Percentiles rank a stretch among this genome's conserved stretches.
These are phyloP conservation scores for Lineus longissimus DNA, from an alignment of 1,140 invertebrate species.

Conservation along the genomic window DNA sequence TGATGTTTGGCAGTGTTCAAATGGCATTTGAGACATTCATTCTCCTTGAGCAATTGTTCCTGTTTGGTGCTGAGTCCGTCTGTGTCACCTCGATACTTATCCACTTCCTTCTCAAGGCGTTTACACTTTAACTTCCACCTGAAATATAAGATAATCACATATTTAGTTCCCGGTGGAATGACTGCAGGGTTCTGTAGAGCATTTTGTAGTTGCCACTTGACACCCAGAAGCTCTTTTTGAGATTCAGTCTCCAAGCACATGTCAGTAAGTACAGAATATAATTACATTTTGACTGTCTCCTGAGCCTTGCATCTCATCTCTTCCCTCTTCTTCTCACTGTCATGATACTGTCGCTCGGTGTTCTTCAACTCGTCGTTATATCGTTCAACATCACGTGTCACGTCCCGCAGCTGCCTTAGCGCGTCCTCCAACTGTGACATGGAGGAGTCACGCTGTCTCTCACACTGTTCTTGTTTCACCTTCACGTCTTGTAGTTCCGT, in stretches of 20 bases:
- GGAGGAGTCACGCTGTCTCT: constrained; percentile 33
- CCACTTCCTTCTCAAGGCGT: constrained; percentile 43
- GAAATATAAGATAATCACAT: not conserved
- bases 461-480: constrained; percentile 38
- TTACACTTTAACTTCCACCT: constrained; percentile 51
- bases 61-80: constrained; percentile 40
- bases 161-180: no score
- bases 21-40: constrained; percentile 34
- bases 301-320: constrained; percentile 47
- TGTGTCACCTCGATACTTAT: constrained; percentile 41
- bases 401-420: constrained; percentile 25
- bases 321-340: constrained; percentile 44
- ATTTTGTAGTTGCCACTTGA: no score
- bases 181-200: no score
- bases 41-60: constrained; percentile 45
- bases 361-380: constrained; percentile 32
- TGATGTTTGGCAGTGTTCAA: constrained; percentile 35
- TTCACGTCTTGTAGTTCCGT: constrained; percentile 41
- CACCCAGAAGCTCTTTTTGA: no score
- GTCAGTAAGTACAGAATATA: no score
- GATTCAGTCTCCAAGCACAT: no score
- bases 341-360: constrained; percentile 35
- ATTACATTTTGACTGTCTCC: constrained; percentile 50
- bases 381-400: constrained; percentile 34
- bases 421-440: constrained; percentile 39